These are phyloP conservation scores for Rhimphoctona megacephalus DNA, from an alignment of 2,888 invertebrate genomes.

Conservation along the genomic window DNA sequence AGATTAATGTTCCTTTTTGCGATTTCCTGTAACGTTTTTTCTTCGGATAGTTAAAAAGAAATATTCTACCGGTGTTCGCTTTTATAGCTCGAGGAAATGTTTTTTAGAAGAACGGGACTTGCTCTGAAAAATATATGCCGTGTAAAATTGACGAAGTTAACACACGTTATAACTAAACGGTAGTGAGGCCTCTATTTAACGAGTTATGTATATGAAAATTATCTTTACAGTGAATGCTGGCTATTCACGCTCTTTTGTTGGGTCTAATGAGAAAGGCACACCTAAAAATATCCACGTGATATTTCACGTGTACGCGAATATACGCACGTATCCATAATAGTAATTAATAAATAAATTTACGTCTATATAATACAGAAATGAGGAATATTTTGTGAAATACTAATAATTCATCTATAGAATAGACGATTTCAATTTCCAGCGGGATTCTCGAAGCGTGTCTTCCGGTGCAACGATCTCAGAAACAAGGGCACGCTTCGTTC, in stretches of 20 bases:
- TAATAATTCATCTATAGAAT: constrained; percentile 55
- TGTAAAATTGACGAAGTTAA: constrained; percentile 29
- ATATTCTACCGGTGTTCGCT: neutral
- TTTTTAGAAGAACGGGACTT: constrained; percentile 28
- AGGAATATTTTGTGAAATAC: constrained; percentile 24
- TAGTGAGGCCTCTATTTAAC: constrained; percentile 8
- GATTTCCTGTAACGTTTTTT: neutral
- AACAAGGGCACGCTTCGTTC: constrained; percentile 58
- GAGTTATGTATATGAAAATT: neutral
- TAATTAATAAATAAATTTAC: neutral
- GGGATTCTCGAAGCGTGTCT: constrained; percentile 80
- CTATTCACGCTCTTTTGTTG: constrained; percentile 14
- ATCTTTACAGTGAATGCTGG: neutral
- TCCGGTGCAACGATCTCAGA: constrained; percentile 80
- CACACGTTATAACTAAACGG: constrained; percentile 37
- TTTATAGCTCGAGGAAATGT: neutral
- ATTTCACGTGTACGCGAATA: neutral
- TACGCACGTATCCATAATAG: neutral
- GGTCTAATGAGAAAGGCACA: constrained; percentile 17
- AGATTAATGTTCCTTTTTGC: neutral
- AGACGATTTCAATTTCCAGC: constrained; percentile 80
- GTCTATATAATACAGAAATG: neutral
- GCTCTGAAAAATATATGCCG: constrained; percentile 24
- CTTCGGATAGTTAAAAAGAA: neutral
- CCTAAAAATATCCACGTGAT: neutral